Evolutionary conservation across 1,140 invertebrate species (phyloP).

Genomic region (Orchestia grillus): DNA sequence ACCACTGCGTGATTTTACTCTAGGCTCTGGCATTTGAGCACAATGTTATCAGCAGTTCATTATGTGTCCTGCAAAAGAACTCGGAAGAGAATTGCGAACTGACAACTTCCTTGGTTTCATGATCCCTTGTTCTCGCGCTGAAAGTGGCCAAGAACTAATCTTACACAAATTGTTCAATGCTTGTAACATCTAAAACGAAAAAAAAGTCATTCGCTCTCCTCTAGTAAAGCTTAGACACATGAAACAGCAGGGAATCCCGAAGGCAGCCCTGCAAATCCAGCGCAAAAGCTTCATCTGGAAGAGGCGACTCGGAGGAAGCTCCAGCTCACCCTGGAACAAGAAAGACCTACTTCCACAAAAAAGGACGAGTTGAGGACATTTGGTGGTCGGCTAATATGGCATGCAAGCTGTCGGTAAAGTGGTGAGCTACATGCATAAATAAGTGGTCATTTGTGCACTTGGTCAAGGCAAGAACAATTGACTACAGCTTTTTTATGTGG

Average conservation of each 20-base stretch:
- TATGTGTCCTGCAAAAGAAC: too few relatives aligned
- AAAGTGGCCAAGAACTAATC: too few relatives aligned
- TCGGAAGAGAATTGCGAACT: too few relatives aligned
- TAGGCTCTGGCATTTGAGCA: too few relatives aligned
- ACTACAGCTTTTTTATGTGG: neutral
- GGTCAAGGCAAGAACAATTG: slow-evolving; percentile 47
- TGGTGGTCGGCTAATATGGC: slow-evolving; percentile 1
- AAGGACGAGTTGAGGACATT: slow-evolving; percentile 31
- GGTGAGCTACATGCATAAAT: slow-evolving; percentile 22
- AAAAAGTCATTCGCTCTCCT: neutral
- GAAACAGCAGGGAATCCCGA: neutral
- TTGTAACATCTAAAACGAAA: neutral
- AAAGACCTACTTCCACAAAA: slow-evolving; percentile 43
- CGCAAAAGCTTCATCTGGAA: neutral
- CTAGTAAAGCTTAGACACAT: neutral
- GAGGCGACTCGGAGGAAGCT: neutral
- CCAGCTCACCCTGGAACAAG: slow-evolving; percentile 11
- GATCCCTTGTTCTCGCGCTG: too few relatives aligned
- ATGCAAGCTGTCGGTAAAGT: slow-evolving; percentile 45
- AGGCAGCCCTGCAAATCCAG: neutral
- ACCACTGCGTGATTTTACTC: too few relatives aligned
- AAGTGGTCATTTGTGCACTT: neutral
- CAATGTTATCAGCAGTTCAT: too few relatives aligned
- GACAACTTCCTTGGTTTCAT: too few relatives aligned
- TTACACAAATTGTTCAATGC: neutral